Evolutionary conservation across 2,888 invertebrate genomes (phyloP).

Genomic region (Lasius platythorax): DNA sequence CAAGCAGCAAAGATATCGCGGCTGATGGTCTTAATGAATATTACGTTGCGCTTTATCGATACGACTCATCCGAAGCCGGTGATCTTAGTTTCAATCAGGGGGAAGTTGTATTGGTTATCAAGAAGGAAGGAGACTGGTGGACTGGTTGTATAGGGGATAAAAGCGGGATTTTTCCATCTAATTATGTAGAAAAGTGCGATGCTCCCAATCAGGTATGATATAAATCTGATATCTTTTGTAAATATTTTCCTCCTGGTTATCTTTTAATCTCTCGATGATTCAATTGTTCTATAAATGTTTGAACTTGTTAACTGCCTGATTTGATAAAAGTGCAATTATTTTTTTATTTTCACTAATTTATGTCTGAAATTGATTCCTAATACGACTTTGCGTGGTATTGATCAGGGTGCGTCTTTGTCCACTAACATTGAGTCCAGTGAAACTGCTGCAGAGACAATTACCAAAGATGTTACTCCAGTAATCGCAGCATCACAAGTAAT

Average conservation of each 20-base stretch:
- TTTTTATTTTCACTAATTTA: constrained; percentile 17
- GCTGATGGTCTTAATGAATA: constrained; percentile 89
- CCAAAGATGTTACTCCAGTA: constrained; percentile 50
- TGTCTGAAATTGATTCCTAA: constrained; percentile 1
- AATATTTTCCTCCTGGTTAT: neutral
- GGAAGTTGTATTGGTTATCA: constrained; percentile 94
- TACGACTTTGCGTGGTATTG: constrained; percentile 43
- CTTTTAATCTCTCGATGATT: neutral
- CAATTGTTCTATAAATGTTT: neutral
- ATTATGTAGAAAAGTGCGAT: constrained; percentile 94
- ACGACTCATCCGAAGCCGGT: constrained; percentile 95
- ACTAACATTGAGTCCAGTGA: constrained; percentile 60
- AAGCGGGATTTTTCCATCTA: constrained; percentile 98
- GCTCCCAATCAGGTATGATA: constrained; percentile 80
- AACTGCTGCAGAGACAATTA: constrained; percentile 74
- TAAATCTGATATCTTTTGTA: neutral
- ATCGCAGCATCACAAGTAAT: constrained; percentile 64
- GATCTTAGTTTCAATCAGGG: constrained; percentile 95
- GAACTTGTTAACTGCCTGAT: neutral
- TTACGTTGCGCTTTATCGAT: constrained; percentile 96
- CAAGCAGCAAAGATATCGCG: constrained; percentile 73
- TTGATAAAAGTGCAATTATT: neutral
- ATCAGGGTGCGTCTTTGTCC: constrained; percentile 59
- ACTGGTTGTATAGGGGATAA: constrained; percentile 95
- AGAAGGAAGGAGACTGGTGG: constrained; percentile 99